Base-by-base conservation (phyloP, 2,888 invertebrate species). In the Toxonevra muliebris region DNA sequence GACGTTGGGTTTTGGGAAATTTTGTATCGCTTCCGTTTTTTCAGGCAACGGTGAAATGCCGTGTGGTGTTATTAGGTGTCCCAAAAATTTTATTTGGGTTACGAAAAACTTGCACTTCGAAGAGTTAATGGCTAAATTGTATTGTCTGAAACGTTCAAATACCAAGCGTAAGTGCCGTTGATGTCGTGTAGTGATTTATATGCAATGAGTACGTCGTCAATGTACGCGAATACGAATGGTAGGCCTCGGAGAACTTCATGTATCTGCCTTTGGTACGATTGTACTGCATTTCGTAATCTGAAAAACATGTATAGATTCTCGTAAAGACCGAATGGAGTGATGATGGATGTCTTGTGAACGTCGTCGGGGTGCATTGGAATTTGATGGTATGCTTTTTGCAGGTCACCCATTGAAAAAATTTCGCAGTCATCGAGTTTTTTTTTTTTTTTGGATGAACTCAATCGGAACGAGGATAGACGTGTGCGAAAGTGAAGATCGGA, bases 21-120 rank as follows among this genome's bases (percentile, higher is more conserved):
- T 41, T 2, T 12, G 8, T 1, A 63, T 15, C 7, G 45, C 63
- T 13, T 55, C 11, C 2, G 54, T n/a, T 55, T 13, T 55, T 54
- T 11, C 15, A 9, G 52, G 61, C 13, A 61, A 17, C 12, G 61
- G 61, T 8, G 11, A n/a, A 40, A 61, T 61, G 2, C 61, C 61
- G 5, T 61, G 3, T 19, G 13, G 20, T 9, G 20, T 50, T 8
- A 61, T 50, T 13, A 5, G 40, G 15, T 61, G 61, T 2, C 62
- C 62, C 7, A 62, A 45, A 43, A 54, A 54, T 15, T 64, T 12
- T 8, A 64, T 12, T 19, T 58, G 41, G 84, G 86, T 5, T 48
- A 43, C 58, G 10, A 43, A 65, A 30, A 69, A 52, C 4, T 58
- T 52, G 12, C 63, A 62, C 42, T 65, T 70, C 52, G 1, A 74